Conservation (phyloP, 2,113 vertebrate genomes). For the Gnathonemus longibarbis region DNA sequence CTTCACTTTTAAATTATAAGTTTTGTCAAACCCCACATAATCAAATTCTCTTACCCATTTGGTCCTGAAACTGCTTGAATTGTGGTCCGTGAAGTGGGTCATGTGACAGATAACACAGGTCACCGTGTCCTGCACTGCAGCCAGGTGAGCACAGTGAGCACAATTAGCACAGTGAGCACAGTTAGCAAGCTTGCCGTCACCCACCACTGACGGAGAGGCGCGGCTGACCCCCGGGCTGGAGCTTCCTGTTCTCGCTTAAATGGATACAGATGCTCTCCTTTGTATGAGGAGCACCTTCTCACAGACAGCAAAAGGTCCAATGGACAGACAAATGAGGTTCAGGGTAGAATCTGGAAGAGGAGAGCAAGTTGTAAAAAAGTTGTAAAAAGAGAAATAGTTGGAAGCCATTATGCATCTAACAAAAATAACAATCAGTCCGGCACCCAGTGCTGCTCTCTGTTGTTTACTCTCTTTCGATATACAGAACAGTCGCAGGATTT, state of each 20-base stretch:
- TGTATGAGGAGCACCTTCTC: background rate
- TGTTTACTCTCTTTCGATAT: background rate
- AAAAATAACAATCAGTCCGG: background rate
- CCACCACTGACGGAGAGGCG: background rate
- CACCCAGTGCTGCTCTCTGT: background rate
- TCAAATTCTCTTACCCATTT: background rate
- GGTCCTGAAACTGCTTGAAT: background rate
- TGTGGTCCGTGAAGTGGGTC: background rate
- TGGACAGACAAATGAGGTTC: background rate
- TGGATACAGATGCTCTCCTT: background rate
- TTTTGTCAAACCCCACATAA: background rate
- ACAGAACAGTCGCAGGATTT: background rate
- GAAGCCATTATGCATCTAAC: background rate
- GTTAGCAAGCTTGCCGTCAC: background rate
- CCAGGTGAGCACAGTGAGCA: background rate
- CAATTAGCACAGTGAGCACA: background rate
- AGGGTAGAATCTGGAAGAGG: background rate
- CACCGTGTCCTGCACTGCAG: background rate
- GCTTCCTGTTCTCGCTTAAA: background rate
- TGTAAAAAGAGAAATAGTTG: background rate
- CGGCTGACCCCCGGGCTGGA: background rate
- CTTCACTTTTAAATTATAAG: background rate
- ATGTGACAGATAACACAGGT: background rate
- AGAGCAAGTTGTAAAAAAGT: background rate
- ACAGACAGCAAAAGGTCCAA: background rate